Base-by-base conservation (phyloP, 2,797 vertebrate species). In the Siniperca scherzeri region DNA sequence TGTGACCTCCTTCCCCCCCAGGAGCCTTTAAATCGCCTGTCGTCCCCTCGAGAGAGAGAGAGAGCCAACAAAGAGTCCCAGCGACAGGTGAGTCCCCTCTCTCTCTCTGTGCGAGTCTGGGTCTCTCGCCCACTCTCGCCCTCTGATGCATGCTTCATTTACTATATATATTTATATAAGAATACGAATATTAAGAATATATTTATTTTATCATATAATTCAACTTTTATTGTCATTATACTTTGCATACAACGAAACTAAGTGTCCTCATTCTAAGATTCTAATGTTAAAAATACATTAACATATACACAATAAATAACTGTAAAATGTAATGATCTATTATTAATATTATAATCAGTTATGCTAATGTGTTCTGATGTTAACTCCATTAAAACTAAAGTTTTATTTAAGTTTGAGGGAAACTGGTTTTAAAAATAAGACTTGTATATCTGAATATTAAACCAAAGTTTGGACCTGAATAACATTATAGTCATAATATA, bases 21-120 rank as follows among this genome's bases (percentile, higher is more conserved):
- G 48, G 13, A 65, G 70, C 25, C 84, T 85, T 91, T 87, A 88
- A 88, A 87, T 74, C 7, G 11, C 16, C 61, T 22, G 14, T 22
- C 27, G 0, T 57, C 40, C 1, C 27, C 38, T 25, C 55, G 27
- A 77, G 56, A 83, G 44, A n/a, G 27, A 25, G 38, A 64, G 50
- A 52, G 2, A 74, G 46, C 65, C 61, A 3, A 5, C 55, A 6
- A 11, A 57, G 46, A 53, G 36, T 48, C 14, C 38, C 71, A 79
- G 77, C 44, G 13, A 73, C 67, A 87, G 88, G 90, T 91, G 50
- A 90, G 90, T 87, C 42, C 8, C 33, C 33, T n/a, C 40, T 44
- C 21, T 66, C 36, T 36, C 33, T 44, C 3, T 40, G 0, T 61
- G 4, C 33, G 14, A 33, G 50, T 38, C 46, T 50, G 70, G 21